Evolutionary conservation across 2,113 vertebrate species (phyloP).

Genomic region (Sorex fumeus): DNA sequence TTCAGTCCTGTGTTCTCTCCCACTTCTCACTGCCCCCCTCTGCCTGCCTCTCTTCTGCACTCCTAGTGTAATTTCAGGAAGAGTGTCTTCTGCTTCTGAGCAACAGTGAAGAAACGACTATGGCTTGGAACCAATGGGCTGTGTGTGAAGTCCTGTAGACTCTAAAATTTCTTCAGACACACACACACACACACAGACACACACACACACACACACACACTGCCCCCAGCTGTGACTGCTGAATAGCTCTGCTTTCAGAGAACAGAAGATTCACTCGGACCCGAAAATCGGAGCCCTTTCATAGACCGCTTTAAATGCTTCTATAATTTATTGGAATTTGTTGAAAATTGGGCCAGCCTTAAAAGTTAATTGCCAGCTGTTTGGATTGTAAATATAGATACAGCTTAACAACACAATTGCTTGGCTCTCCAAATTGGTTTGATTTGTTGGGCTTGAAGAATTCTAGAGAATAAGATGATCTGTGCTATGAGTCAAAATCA

Average conservation of each 20-base stretch:
- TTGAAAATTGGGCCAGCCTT: constrained; percentile 28
- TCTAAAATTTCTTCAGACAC: background rate
- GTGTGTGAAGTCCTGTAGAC: background rate
- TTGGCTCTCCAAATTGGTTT: constrained; percentile 12
- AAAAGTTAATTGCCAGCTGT: constrained; percentile 42
- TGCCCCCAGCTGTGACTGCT: background rate
- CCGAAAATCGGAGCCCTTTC: background rate
- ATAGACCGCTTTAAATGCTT: constrained; percentile 20
- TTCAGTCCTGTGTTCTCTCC: background rate
- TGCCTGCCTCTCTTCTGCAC: background rate
- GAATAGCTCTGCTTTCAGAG: background rate
- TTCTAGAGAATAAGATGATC: background rate
- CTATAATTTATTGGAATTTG: constrained; percentile 13
- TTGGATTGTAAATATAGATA: constrained; percentile 34
- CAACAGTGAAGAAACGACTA: background rate
- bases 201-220: background rate
- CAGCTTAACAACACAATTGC: constrained; percentile 44
- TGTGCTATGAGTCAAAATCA: constrained; percentile 1
- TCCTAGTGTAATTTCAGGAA: background rate
- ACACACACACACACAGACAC: background rate
- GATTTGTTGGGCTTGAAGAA: constrained; percentile 28
- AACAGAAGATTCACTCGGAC: background rate
- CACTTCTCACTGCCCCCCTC: background rate
- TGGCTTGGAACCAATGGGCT: background rate
- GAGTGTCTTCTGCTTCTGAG: background rate